Evolutionary conservation across 2,113 vertebrate species (phyloP).

Genomic region (Orcinus orca): DNA sequence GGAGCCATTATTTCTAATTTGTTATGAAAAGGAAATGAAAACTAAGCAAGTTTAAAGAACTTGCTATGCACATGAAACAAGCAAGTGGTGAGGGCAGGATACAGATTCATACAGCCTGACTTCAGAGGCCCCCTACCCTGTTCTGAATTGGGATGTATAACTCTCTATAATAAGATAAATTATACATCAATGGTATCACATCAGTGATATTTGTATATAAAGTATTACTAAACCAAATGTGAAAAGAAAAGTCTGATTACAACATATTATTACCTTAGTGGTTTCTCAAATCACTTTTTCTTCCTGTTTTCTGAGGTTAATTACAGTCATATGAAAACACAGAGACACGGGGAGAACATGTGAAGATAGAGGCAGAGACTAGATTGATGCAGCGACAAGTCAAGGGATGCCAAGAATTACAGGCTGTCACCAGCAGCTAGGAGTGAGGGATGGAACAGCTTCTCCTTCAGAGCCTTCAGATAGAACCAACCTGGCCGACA

Average conservation of each 20-base stretch:
- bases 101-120: not conserved
- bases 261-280: not conserved
- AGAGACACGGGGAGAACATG: fast-evolving
- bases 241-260: not conserved
- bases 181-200: not conserved
- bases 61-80: not conserved
- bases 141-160: too few relatives aligned
- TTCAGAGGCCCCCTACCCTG: not conserved
- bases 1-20: not conserved
- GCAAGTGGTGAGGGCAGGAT: not conserved
- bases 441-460: not conserved
- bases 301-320: not conserved
- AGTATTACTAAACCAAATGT: not conserved
- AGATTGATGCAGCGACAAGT: not conserved
- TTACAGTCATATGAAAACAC: not conserved
- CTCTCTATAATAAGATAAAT: not conserved
- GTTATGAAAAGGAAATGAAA: not conserved
- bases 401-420: not conserved
- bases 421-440: not conserved
- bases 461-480: not conserved
- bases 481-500: not conserved
- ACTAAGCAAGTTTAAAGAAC: not conserved
- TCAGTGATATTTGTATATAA: not conserved
- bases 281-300: not conserved
- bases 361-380: not conserved